Evolutionary conservation across 2,113 vertebrate genomes (phyloP).

Genomic region (Lucifuga dentata): DNA sequence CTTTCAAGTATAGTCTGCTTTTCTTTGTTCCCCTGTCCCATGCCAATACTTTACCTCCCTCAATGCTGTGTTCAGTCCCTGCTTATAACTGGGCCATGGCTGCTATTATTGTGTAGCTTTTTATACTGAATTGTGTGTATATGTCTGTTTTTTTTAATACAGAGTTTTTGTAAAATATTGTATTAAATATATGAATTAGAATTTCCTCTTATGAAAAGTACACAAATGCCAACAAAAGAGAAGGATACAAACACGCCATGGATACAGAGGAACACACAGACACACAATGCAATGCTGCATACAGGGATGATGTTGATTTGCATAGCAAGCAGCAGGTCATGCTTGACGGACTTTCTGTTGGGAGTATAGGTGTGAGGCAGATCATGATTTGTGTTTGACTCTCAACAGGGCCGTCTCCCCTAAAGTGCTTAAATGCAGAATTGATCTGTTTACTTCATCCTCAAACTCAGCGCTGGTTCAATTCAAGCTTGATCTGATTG

Average conservation of each 20-base stretch:
- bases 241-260: background rate
- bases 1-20: conserved; percentile 75
- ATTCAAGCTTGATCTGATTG: conserved; percentile 19
- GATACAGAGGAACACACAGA: background rate
- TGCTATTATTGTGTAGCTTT: conserved; percentile 58
- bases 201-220: conserved; percentile 18
- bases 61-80: conserved; percentile 53
- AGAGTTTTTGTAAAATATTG: too few species aligned
- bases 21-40: conserved; percentile 52
- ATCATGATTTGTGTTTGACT: conserved; percentile 32
- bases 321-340: background rate
- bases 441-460: conserved; percentile 64
- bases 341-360: conserved; percentile 12
- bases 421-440: conserved; percentile 50
- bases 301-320: conserved; percentile 26
- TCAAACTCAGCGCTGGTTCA: conserved; percentile 37
- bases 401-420: conserved; percentile 14
- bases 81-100: conserved; percentile 58
- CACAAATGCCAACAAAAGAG: background rate
- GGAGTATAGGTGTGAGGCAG: background rate
- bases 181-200: conserved; percentile 40
- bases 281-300: background rate
- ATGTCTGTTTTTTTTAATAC: too few species aligned
- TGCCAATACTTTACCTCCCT: conserved; percentile 59
- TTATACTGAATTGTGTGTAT: conserved; percentile 29